Percentiles rank a stretch among this genome's conserved stretches.
phyloP scores from a whole-genome alignment of 2,888 invertebrate species.

The Andrena hattorfiana region DNA sequence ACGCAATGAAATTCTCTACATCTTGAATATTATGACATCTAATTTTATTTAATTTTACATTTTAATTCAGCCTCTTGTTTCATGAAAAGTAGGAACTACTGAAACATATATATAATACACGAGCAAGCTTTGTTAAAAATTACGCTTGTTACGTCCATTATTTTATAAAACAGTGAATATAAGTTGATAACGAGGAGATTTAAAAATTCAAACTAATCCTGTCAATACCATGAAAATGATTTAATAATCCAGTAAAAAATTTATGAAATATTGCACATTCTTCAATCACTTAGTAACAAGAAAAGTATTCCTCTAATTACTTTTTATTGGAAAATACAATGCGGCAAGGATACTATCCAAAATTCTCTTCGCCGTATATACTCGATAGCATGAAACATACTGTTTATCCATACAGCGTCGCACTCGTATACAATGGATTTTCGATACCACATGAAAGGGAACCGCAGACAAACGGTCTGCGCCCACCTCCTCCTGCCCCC shows the following conservation, averaged over 20 bases:
- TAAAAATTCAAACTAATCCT: too few relatives aligned
- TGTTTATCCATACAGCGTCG: neutral
- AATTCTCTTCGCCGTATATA: neutral
- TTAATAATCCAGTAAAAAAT: neutral
- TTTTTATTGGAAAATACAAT: neutral
- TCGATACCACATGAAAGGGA: slow-evolving; percentile 21
- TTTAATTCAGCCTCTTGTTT: too few relatives aligned
- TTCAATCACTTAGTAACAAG: neutral
- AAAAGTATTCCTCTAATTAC: neutral
- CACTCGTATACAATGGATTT: slow-evolving; percentile 21
- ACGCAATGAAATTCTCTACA: too few relatives aligned
- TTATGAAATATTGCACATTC: neutral
- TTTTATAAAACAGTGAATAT: too few relatives aligned
- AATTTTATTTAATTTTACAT: too few relatives aligned
- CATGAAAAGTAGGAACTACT: too few relatives aligned
- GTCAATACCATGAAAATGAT: too few relatives aligned
- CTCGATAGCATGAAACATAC: slow-evolving; percentile 3
- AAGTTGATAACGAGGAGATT: too few relatives aligned
- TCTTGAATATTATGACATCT: too few relatives aligned
- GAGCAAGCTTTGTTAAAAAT: too few relatives aligned
- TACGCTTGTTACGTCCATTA: too few relatives aligned
- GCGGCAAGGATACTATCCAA: neutral
- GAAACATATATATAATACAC: too few relatives aligned
- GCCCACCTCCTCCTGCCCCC: neutral
- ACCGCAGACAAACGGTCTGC: neutral